A percentile compares a stretch with the other conserved stretches of the same genome.
phyloP scores from a whole-genome alignment of 2,797 vertebrate species.

The Acanthurus tractus region DNA sequence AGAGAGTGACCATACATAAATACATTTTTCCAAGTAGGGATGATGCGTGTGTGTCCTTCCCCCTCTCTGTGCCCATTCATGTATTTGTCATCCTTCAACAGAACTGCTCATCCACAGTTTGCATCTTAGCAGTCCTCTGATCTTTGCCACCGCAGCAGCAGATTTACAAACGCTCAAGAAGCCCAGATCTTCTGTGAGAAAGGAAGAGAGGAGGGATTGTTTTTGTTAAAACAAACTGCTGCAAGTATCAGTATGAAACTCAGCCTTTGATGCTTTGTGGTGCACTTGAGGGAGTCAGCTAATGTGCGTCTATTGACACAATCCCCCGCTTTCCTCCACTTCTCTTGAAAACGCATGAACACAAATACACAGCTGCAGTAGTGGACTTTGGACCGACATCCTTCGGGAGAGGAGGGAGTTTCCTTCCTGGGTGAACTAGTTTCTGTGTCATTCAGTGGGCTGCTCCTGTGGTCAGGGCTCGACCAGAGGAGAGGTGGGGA shows the following conservation, averaged over 20 bases:
- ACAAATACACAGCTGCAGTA: conserved; percentile 58
- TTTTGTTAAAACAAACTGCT: conserved; percentile 46
- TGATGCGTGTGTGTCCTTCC: conserved; percentile 19
- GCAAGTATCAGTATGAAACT: conserved; percentile 46
- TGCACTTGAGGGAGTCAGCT: conserved; percentile 40
- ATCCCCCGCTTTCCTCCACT: conserved; percentile 18
- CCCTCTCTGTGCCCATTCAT: conserved; percentile 41
- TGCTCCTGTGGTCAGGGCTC: conserved; percentile 40
- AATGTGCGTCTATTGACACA: conserved; percentile 57
- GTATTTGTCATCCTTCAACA: conserved; percentile 40
- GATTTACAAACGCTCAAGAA: conserved; percentile 5
- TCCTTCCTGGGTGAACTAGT: conserved; percentile 74
- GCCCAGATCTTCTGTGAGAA: conserved; percentile 13
- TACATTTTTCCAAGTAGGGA: conserved; percentile 17
- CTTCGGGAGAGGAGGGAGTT: conserved; percentile 73
- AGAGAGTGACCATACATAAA: background rate
- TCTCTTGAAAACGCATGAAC: conserved; percentile 29
- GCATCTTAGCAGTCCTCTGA: conserved; percentile 39
- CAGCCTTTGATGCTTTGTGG: conserved; percentile 51
- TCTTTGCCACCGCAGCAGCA: background rate
- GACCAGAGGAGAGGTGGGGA: conserved; percentile 46
- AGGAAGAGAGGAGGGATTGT: conserved; percentile 33
- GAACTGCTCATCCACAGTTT: conserved; percentile 33
- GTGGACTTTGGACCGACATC: conserved; percentile 63
- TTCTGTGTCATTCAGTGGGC: conserved; percentile 62